A percentile compares a stretch with the other conserved stretches of the same genome.
phyloP scores from a whole-genome alignment of 2,113 vertebrate species.

The Chlorodrepanis virens region DNA sequence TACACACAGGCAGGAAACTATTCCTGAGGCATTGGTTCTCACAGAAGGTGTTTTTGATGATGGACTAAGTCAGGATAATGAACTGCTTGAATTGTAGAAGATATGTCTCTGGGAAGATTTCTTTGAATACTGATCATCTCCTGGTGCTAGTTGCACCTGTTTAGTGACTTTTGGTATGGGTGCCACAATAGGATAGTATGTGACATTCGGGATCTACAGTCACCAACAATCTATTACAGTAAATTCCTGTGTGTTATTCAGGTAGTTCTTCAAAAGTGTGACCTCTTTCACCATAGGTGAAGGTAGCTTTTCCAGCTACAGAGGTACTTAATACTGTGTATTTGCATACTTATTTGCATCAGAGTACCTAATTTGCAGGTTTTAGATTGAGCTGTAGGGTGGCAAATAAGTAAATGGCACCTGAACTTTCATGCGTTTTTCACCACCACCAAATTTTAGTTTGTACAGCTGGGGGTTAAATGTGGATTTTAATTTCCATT shows the following conservation, averaged over 20 bases:
- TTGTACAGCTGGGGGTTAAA: not conserved
- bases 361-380: not conserved
- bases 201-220: not conserved
- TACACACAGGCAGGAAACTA: not conserved
- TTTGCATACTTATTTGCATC: not conserved
- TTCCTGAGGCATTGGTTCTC: not conserved
- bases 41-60: not conserved
- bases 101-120: not conserved
- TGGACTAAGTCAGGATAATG: not conserved
- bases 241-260: not conserved
- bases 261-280: not conserved
- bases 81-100: not conserved
- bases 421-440: not conserved
- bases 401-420: not conserved
- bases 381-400: not conserved
- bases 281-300: not conserved
- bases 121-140: not conserved
- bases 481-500: not conserved
- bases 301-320: not conserved
- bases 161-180: not conserved
- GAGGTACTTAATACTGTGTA: not conserved
- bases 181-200: not conserved
- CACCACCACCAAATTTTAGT: not conserved
- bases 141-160: not conserved
- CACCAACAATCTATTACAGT: not conserved